A percentile compares a stretch with the other conserved stretches of the same genome.
Conservation (phyloP, 2,888 invertebrate species). For the Oasisia sp. region DNA sequence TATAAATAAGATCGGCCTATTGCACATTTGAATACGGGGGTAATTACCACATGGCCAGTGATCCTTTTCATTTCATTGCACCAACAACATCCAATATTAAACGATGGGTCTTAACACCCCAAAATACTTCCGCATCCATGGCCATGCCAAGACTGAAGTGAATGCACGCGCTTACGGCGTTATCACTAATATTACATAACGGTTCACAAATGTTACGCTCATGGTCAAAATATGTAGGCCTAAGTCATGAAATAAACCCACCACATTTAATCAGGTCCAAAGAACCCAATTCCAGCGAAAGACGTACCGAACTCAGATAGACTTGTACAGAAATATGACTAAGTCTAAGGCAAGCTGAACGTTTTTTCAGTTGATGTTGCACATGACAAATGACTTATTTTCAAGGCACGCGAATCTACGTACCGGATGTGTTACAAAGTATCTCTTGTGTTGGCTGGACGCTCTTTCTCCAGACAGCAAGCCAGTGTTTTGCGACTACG, state of each 20-base stretch:
- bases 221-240: not conserved
- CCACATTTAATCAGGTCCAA: not conserved
- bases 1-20: not conserved
- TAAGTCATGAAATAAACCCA: not conserved
- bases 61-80: not conserved
- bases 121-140: not conserved
- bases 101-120: not conserved
- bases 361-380: not conserved
- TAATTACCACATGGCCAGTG: not conserved
- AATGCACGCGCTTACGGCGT: not conserved
- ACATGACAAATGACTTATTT: not conserved
- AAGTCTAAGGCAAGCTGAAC: not conserved
- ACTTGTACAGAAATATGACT: not conserved
- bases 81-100: not conserved
- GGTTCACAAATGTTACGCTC: not conserved
- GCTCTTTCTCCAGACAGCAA: not conserved
- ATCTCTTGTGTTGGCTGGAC: not conserved
- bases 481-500: not conserved
- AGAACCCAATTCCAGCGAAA: not conserved
- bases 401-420: not conserved
- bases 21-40: not conserved
- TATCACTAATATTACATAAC: not conserved
- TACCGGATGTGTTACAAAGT: slow-evolving; percentile 10
- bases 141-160: not conserved
- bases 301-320: not conserved